Evolutionary conservation across 2,797 vertebrate genomes (phyloP).

Genomic region (Galagoides demidoff): DNA sequence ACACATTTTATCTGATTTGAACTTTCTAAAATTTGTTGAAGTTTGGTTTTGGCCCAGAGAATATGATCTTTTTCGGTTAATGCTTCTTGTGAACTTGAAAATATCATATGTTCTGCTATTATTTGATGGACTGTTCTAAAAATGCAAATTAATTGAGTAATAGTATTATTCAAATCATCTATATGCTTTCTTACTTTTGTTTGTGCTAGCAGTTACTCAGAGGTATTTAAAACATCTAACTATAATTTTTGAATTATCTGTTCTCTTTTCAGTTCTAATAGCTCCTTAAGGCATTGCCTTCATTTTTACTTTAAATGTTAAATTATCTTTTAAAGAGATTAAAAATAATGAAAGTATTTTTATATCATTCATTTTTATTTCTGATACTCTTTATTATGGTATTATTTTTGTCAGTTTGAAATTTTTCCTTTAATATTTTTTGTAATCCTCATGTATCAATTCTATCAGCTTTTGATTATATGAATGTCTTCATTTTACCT

Average conservation of each 20-base stretch:
- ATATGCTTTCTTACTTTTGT: neutral
- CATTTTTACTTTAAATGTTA: neutral
- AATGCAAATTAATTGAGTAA: neutral
- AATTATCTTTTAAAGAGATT: conserved; percentile 20
- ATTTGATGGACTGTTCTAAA: neutral
- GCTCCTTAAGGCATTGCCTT: neutral
- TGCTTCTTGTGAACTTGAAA: neutral
- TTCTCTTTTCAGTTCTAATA: neutral
- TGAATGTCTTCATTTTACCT: neutral
- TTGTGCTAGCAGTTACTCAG: neutral
- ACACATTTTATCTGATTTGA: neutral
- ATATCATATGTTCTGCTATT: neutral
- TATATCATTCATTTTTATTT: neutral
- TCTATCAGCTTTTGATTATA: neutral
- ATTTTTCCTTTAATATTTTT: neutral
- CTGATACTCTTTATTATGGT: neutral
- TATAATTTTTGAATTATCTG: neutral
- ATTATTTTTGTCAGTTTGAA: neutral
- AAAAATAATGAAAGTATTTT: neutral
- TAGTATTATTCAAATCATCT: neutral
- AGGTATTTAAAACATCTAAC: neutral
- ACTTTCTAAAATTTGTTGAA: neutral
- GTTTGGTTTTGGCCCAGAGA: neutral
- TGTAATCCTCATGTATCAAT: neutral
- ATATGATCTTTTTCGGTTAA: neutral